Evolutionary conservation across 2,797 vertebrate genomes (phyloP).

Genomic region (Atherinosoma microstoma): DNA sequence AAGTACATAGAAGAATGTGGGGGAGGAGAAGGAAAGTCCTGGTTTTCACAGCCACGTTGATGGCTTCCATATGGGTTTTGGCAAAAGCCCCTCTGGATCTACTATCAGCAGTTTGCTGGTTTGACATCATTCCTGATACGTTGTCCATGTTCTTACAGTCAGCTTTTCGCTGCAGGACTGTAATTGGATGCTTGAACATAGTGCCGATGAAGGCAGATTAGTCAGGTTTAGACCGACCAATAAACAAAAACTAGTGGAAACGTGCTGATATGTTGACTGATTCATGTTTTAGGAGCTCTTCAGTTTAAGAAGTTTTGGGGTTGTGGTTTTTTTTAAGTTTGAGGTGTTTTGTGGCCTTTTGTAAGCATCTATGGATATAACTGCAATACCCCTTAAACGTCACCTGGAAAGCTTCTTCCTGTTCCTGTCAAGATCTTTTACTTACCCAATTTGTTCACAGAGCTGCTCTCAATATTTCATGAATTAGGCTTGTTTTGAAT

Average conservation of each 20-base stretch:
- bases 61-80: slow-evolving; percentile 81
- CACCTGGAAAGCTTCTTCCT: slow-evolving; percentile 9
- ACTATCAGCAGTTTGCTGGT: slow-evolving; percentile 66
- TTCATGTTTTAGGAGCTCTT: slow-evolving; percentile 49
- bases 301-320: slow-evolving; percentile 30
- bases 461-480: slow-evolving; percentile 73
- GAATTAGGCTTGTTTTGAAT: slow-evolving; percentile 49
- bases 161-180: slow-evolving; percentile 34
- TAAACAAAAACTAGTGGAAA: slow-evolving; percentile 39
- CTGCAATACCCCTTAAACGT: slow-evolving; percentile 17
- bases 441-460: slow-evolving; percentile 56
- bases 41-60: slow-evolving; percentile 79
- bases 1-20: slow-evolving; percentile 67
- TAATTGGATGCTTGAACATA: slow-evolving; percentile 57
- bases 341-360: neutral
- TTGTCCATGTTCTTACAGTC: slow-evolving; percentile 45
- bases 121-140: slow-evolving; percentile 63
- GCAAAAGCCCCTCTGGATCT: slow-evolving; percentile 68
- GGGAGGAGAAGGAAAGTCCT: slow-evolving; percentile 74
- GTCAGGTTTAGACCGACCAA: slow-evolving; percentile 48
- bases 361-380: slow-evolving; percentile 19
- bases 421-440: slow-evolving; percentile 17
- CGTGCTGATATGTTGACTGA: slow-evolving; percentile 51
- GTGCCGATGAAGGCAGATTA: slow-evolving; percentile 58
- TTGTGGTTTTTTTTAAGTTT: slow-evolving; percentile 1